phyloP scores from a whole-genome alignment of 2,113 vertebrate genomes.

The Cebus imitator region DNA sequence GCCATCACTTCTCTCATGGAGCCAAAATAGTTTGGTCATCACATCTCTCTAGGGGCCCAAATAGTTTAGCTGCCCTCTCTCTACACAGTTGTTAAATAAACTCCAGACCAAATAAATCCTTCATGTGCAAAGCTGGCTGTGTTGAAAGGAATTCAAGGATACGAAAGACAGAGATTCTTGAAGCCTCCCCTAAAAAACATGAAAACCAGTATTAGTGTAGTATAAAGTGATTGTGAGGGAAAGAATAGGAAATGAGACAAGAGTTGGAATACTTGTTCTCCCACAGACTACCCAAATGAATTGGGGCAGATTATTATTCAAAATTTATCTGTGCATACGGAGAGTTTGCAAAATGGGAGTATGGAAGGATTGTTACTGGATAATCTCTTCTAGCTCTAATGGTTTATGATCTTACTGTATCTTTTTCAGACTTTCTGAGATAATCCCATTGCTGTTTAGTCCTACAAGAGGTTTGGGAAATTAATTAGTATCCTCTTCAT shows the following conservation, averaged over 20 bases:
- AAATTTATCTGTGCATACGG: background rate
- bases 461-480: background rate
- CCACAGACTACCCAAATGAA: background rate
- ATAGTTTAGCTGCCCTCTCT: background rate
- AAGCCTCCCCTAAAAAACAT: fast-evolving
- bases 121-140: background rate
- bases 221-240: background rate
- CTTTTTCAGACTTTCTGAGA: slow-evolving; percentile 4
- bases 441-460: slow-evolving; percentile 64
- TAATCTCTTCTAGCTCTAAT: background rate
- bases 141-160: background rate
- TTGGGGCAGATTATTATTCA: background rate
- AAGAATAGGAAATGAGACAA: background rate
- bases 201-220: background rate
- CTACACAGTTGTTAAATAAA: background rate
- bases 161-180: no score
- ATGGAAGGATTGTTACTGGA: background rate
- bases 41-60: background rate
- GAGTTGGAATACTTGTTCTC: fast-evolving
- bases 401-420: background rate
- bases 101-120: background rate
- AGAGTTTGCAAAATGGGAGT: background rate
- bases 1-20: background rate
- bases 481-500: slow-evolving; percentile 43
- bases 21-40: background rate